Evolutionary conservation across 2,113 vertebrate genomes (phyloP).

Genomic region (Platichthys flesus): DNA sequence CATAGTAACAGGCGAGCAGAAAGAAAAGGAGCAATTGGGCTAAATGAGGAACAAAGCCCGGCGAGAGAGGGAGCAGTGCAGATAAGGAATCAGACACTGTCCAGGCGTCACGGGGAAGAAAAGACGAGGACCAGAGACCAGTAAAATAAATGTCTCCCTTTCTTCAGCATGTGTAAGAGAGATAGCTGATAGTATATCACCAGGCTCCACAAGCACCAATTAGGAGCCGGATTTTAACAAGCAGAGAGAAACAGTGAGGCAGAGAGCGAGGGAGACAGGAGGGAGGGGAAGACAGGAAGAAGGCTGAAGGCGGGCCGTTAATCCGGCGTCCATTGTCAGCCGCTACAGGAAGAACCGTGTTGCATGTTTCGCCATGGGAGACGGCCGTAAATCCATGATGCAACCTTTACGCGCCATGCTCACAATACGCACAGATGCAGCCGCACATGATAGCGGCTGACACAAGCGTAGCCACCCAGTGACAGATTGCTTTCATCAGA

Average conservation of each 20-base stretch:
- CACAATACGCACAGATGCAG: conserved; percentile 64
- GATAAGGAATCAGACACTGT: conserved; percentile 63
- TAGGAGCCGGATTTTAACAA: conserved; percentile 77
- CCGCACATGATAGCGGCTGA: conserved; percentile 63
- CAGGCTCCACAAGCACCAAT: conserved; percentile 79
- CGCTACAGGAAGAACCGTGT: conserved; percentile 74
- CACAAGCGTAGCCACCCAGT: conserved; percentile 53
- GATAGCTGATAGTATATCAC: conserved; percentile 81
- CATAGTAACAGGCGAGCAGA: conserved; percentile 19
- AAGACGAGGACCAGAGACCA: conserved; percentile 36
- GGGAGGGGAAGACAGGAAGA: conserved; percentile 42
- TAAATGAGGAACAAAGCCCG: conserved; percentile 50
- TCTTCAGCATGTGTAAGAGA: conserved; percentile 72
- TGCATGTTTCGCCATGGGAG: conserved; percentile 77
- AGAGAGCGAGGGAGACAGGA: conserved; percentile 21
- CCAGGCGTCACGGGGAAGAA: conserved; percentile 26
- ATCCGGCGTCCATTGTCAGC: conserved; percentile 81
- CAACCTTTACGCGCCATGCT: conserved; percentile 56
- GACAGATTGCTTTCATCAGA: conserved; percentile 74
- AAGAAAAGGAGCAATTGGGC: conserved; percentile 22
- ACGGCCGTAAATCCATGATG: conserved; percentile 77
- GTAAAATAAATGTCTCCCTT: conserved; percentile 78
- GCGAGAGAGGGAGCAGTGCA: conserved; percentile 15
- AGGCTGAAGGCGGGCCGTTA: conserved; percentile 78
- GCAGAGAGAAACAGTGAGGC: conserved; percentile 45